A percentile compares a stretch with the other conserved stretches of the same genome.
phyloP scores from a whole-genome alignment of 1,140 invertebrate species.

The Ceratitis capitata region DNA sequence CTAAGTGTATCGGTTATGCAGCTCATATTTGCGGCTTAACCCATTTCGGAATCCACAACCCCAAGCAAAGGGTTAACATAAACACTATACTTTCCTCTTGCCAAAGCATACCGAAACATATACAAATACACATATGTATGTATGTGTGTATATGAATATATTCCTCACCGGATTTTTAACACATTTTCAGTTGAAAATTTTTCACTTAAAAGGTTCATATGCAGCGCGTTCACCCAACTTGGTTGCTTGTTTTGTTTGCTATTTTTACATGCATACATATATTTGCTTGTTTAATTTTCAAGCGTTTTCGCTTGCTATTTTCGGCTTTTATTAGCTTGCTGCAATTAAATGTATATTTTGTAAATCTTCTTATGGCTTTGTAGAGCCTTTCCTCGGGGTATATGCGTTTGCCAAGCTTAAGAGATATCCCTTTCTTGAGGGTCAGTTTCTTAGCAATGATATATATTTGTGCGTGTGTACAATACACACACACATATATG shows the following conservation, averaged over 20 bases:
- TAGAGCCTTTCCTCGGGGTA: neutral
- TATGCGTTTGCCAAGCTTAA: neutral
- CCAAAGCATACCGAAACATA: neutral
- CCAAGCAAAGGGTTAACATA: neutral
- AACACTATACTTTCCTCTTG: neutral
- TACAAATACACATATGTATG: neutral
- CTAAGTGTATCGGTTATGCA: slow-evolving; percentile 12
- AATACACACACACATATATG: too few relatives aligned
- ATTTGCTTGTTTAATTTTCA: slow-evolving; percentile 40
- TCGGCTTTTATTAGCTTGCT: neutral
- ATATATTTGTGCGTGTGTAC: neutral
- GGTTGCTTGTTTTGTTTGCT: neutral
- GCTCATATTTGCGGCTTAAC: slow-evolving; percentile 39
- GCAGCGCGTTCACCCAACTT: neutral
- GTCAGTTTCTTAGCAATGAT: too few relatives aligned
- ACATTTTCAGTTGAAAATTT: slow-evolving; percentile 22
- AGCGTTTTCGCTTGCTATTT: neutral
- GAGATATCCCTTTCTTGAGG: too few relatives aligned
- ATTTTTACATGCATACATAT: neutral
- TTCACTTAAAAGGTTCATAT: too few relatives aligned
- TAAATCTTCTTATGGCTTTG: slow-evolving; percentile 15
- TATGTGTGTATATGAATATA: too few relatives aligned
- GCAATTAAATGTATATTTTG: slow-evolving; percentile 26
- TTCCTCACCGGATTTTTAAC: too few relatives aligned
- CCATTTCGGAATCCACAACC: slow-evolving; percentile 37